Evolutionary conservation across 1,140 invertebrate species (phyloP).

Genomic region (Cyclina sinensis): DNA sequence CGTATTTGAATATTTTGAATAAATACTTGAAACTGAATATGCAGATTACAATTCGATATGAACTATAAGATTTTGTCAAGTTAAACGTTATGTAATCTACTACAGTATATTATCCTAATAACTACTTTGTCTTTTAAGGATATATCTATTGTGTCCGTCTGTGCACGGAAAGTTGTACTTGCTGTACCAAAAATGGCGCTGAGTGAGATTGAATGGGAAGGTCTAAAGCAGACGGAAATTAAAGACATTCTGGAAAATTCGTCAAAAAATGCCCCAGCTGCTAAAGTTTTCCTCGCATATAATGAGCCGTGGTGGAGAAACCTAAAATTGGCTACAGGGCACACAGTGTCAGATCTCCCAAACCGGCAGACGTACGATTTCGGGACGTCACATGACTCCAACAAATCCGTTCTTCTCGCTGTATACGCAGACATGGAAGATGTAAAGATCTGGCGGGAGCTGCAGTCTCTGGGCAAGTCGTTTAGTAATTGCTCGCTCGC

Average conservation of each 20-base stretch:
- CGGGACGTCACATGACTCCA: background rate
- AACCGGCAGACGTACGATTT: constrained; percentile 32
- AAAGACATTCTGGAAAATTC: background rate
- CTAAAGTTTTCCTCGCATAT: constrained; percentile 8
- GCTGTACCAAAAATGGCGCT: background rate
- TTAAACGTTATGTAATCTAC: background rate
- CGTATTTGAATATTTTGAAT: background rate
- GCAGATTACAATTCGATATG: background rate
- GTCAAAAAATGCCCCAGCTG: background rate
- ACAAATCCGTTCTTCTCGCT: constrained; percentile 13
- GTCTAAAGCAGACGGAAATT: background rate
- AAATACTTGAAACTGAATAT: background rate
- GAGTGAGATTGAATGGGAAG: background rate
- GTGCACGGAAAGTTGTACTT: constrained; percentile 26
- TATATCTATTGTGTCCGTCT: background rate
- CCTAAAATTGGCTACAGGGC: background rate
- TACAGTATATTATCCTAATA: background rate
- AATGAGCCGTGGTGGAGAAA: constrained; percentile 34
- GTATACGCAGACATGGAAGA: constrained; percentile 7
- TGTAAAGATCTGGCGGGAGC: constrained; percentile 39
- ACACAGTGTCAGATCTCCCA: constrained; percentile 9
- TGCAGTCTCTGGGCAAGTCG: background rate
- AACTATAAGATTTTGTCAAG: background rate
- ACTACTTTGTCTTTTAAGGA: background rate
- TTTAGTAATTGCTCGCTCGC: background rate